A percentile compares a stretch with the other conserved stretches of the same genome.
These are phyloP conservation scores for Hylia prasina DNA, from an alignment of 2,113 vertebrate genomes.

Conservation along the genomic window DNA sequence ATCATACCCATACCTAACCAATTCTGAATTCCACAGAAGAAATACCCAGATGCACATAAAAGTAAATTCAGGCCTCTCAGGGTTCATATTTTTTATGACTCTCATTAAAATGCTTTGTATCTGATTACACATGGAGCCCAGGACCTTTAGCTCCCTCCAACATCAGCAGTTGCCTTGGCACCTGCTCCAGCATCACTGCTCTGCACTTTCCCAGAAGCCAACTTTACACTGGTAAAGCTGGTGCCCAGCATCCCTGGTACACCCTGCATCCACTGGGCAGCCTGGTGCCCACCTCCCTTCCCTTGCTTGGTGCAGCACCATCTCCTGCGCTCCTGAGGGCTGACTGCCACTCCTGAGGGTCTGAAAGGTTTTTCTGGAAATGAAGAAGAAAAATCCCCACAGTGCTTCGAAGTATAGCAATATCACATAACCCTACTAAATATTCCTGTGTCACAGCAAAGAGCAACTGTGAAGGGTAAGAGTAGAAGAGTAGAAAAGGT, in stretches of 20 bases:
- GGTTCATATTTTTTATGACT: neutral
- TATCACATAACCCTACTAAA: neutral
- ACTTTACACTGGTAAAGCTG: fast-evolving
- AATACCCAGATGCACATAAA: neutral
- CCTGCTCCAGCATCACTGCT: neutral
- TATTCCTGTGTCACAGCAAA: neutral
- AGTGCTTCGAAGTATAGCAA: neutral
- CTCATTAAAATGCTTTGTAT: neutral
- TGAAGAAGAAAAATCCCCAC: neutral
- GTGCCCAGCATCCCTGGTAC: neutral
- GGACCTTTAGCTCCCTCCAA: neutral
- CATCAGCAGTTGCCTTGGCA: neutral
- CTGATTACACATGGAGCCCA: neutral
- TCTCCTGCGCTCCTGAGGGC: neutral
- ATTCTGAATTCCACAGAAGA: neutral
- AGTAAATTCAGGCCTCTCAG: neutral
- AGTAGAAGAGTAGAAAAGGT: neutral
- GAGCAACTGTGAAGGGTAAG: neutral
- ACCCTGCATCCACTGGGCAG: no score
- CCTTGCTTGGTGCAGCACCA: fast-evolving
- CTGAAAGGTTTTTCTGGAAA: neutral
- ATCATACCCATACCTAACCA: neutral
- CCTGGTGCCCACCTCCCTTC: neutral
- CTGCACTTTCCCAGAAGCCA: neutral
- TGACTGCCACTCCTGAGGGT: neutral